Conservation (phyloP, 2,797 vertebrate species). For the Premnoplex brunnescens region DNA sequence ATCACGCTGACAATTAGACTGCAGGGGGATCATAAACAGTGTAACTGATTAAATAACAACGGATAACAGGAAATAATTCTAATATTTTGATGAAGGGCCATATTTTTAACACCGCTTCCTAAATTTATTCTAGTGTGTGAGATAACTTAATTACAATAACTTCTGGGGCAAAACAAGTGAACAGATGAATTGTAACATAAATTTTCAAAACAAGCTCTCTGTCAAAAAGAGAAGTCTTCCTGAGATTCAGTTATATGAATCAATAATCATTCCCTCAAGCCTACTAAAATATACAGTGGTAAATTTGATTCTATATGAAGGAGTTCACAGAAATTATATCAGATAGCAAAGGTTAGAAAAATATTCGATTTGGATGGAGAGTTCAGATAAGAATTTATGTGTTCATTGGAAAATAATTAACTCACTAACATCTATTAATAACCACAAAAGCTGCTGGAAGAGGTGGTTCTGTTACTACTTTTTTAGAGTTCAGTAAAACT, state of each 20-base stretch:
- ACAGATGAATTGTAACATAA: neutral
- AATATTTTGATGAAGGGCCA: neutral
- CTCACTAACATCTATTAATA: conserved; percentile 2
- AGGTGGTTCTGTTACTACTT: neutral
- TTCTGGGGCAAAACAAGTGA: neutral
- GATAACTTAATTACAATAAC: neutral
- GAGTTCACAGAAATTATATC: neutral
- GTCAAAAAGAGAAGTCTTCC: neutral
- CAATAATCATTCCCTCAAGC: neutral
- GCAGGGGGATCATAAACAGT: neutral
- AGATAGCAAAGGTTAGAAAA: neutral
- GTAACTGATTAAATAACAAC: neutral
- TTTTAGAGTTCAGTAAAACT: conserved; percentile 19
- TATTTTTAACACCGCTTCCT: neutral
- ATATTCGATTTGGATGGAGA: neutral
- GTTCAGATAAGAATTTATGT: neutral
- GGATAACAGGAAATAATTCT: neutral
- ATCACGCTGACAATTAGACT: neutral
- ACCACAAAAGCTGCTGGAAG: conserved; percentile 2
- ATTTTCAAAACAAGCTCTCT: neutral
- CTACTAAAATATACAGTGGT: neutral
- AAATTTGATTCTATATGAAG: neutral
- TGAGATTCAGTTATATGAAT: neutral
- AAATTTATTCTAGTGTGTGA: neutral
- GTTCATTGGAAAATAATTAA: neutral